phyloP scores from a whole-genome alignment of 2,113 vertebrate genomes.

The Ginglymostoma cirratum region DNA sequence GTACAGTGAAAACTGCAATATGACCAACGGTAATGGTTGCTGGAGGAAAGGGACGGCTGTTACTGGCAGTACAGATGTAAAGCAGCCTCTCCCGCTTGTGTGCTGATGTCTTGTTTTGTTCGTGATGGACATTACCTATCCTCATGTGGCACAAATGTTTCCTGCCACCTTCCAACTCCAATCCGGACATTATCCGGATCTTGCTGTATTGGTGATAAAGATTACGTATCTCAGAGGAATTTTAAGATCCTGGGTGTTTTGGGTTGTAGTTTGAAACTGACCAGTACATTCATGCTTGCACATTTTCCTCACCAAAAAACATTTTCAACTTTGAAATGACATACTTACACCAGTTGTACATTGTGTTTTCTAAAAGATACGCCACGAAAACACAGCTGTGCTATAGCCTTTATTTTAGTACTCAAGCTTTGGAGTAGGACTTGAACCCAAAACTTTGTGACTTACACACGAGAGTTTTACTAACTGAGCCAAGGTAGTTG shows the following conservation, averaged over 20 bases:
- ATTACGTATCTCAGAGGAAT: not conserved
- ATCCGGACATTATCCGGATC: not conserved
- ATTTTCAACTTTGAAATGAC: not conserved
- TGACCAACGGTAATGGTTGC: no score
- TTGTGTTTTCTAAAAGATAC: not conserved
- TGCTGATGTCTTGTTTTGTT: not conserved
- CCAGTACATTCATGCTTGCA: not conserved
- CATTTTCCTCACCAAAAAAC: not conserved
- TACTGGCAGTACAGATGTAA: no score
- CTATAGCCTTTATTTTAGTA: not conserved
- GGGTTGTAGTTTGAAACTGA: not conserved
- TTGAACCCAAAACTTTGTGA: not conserved
- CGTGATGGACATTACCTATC: not conserved
- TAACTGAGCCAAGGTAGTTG: not conserved
- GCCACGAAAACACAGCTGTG: not conserved
- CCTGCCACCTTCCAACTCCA: not conserved
- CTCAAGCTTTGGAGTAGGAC: not conserved
- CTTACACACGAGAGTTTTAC: not conserved
- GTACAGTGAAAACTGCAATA: no score
- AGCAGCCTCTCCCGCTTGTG: no score
- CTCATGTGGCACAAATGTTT: not conserved
- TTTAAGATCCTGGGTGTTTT: not conserved
- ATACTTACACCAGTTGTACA: not conserved
- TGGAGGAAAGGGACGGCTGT: no score
- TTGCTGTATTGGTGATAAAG: not conserved